Evolutionary conservation across 1,140 invertebrate genomes (phyloP), one percentile per base, ranked within the genome.

Genomic region (Acromyrmex charruanus): DNA sequence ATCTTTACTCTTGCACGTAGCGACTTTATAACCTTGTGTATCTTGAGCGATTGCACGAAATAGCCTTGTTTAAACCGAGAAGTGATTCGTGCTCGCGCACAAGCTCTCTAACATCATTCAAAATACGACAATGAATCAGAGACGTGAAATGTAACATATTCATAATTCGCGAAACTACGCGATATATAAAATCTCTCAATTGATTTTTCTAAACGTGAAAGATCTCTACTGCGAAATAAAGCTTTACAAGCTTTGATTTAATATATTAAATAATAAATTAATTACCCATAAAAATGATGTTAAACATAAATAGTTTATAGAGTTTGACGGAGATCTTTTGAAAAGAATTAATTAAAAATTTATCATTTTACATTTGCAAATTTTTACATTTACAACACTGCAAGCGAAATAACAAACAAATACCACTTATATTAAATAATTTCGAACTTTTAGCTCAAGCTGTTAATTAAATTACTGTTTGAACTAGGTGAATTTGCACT

Each of bases 41-140:
- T 79, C 12, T 68, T 53, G 28, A 66, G 6, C 31, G 77, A 80
- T 68, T 53, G 44, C 61, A 31, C 3, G 18, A 25, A 68, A 35
- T 68, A 80, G 49, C 28, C 77, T 53, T 68, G 77, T 9, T 51
- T 69, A 51, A 68, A 65, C 3, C 28, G 28, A 66, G 25, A 28
- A 18, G 21, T 28, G 63, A 12, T 66, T 79, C 18, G 16, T 79
- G 12, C n/a, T 51, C 39, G 12, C 44, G 39, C 25, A 25, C 10
- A 2, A 51, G 39, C 25, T 28, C 6, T 49, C n/a, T 4, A 28
- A 16, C 3, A 10, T 49, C 25, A n/a, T 31, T 49, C n/a, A 35
- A 79, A 77, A 28, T 68, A 25, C 35, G n/a, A 44, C 6, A 51
- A 16, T 53, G 3, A 51, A 25, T 9, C n/a, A 49, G 9, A 14